These are phyloP conservation scores for Aramus guarauna DNA, from an alignment of 2,113 vertebrate genomes.

Conservation along the genomic window DNA sequence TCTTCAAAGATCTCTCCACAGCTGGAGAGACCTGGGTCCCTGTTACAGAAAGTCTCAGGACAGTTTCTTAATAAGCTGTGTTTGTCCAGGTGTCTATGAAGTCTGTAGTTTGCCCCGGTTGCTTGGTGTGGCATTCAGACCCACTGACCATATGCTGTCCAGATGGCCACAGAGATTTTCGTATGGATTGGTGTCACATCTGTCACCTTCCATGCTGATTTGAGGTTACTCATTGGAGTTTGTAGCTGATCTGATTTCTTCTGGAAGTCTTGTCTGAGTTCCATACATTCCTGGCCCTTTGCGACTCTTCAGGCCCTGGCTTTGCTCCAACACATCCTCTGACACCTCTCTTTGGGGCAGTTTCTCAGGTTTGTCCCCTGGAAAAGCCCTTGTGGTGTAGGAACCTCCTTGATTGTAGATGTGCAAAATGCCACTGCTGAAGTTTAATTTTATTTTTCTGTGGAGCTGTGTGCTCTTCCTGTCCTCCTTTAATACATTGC, in stretches of 20 bases:
- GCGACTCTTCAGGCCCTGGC: background rate
- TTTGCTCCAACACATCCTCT: background rate
- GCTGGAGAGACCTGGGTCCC: background rate
- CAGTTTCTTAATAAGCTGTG: background rate
- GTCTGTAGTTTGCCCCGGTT: background rate
- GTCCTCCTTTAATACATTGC: background rate
- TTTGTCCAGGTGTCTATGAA: background rate
- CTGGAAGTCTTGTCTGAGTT: background rate
- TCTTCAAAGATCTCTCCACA: background rate
- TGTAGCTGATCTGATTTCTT: background rate
- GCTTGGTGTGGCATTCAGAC: background rate
- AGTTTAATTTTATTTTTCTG: background rate
- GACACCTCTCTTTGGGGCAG: background rate
- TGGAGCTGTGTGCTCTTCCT: background rate
- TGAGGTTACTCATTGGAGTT: background rate
- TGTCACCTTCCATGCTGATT: background rate
- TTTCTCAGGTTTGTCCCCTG: background rate
- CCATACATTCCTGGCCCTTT: fast-evolving
- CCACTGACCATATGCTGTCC: fast-evolving
- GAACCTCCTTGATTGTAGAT: background rate
- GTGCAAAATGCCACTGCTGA: background rate
- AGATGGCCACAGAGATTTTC: background rate
- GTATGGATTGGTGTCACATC: background rate
- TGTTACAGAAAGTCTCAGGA: background rate
- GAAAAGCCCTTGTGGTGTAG: background rate